Evolutionary conservation across 1,140 invertebrate genomes (phyloP), one percentile per base, ranked within the genome.

Genomic region (Hydropsyche tenuis): DNA sequence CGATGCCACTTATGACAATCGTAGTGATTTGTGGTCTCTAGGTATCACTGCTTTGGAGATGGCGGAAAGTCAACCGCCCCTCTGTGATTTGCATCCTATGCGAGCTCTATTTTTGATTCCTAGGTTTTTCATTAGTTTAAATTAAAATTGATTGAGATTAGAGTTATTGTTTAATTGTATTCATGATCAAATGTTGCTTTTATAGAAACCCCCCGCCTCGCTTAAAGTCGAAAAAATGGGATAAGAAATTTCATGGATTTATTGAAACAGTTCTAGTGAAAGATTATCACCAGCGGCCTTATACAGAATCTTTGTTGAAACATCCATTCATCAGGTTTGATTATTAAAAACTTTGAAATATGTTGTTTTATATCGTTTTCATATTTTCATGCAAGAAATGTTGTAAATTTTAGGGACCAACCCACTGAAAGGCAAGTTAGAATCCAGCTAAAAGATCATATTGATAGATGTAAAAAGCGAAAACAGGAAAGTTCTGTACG

Each of bases 61-160:
- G 98, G 98, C 98, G 51, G 98, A 99, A 87, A 98, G 96, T 81
- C 97, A 99, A 86, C 98, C 98, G 70, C 98, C 96, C 79, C 89
- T 98, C 77, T 96, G 94, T 89, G 98, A 99, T 89, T 91, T 99
- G 82, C 98, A 99, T 90, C 98, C 98, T 43, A 99, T 99, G 98
- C 89, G 98, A 82, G 90, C 97, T 75, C 88, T 99, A 56, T 99
- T 99, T 86, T 90, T 99, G 73, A 99, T 99, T 84, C 98, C 98
- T 73, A 89, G 98, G 84, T 85, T 48, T 27, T 11, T n/a, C 22
- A 48, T 45, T 27, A 2, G 1, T 53, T 30, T 43, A 4, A 4
- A 4, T 9, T 37, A 20, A 45, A 1, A 12, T 68, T 25, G 18
- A 14, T 25, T 68, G 20, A 11, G 7, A 68, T n/a, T n/a, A n/a